Evolutionary conservation across 1,140 invertebrate species (phyloP), one percentile per base, ranked within the genome.

Genomic region (Macrosteles quadrilineatus): DNA sequence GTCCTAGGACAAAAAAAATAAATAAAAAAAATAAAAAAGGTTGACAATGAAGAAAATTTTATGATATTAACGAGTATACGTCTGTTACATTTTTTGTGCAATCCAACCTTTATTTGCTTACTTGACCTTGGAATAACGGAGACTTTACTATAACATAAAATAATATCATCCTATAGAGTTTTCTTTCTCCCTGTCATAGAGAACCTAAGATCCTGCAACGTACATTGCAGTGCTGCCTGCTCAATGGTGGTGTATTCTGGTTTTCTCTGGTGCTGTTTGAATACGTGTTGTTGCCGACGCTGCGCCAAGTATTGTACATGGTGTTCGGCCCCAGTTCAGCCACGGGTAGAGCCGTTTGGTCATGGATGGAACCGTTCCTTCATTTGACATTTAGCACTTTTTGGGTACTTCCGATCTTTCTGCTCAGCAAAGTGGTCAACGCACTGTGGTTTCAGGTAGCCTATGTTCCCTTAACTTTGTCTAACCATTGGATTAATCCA

Each of bases 391-490:
- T 95, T 79, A 86, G 90, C 70, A 88, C 91, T 78, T 86, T 94
- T 75, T 97, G 95, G 95, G 90, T 96, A 30, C 79, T 97, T 64
- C 95, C 95, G 11, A 80, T 98, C 36, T 96, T 97, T 81, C 79
- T 96, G 65, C 81, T 97, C 1, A 94, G 90, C 77, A 93, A 91
- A 82, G 85, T 97, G 75, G 90, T 97, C 25, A 97, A 96, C 78
- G 90, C 90, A 73, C 82, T 97, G 67, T 97, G 94, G 94, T 97
- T 96, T 85, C 93, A 95, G 85, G 92, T 94, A 80, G 76, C 74
- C 76, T 70, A 79, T 25, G 68, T 74, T 50, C 23, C 12, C 31
- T 50, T 11, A 70, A 79, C 25, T 70, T 74, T 50, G 21, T 21
- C 31, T 50, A 19, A 50, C 4, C 4, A 50, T 19, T 50, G 47